These are phyloP conservation scores for Clitarchus hookeri DNA, from an alignment of 2,888 invertebrate genomes.

Conservation along the genomic window DNA sequence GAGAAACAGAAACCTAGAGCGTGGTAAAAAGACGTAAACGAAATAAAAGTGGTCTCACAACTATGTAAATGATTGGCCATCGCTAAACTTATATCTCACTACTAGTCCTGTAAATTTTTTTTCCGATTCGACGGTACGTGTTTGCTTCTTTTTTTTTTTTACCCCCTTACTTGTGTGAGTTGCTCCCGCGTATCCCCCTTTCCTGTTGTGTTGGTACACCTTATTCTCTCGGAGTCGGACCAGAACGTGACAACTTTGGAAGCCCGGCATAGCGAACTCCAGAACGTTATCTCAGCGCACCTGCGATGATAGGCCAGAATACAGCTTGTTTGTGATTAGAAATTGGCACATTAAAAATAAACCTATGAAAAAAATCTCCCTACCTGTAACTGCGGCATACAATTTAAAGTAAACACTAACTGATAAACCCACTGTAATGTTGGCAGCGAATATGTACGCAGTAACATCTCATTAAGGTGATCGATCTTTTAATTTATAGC, in stretches of 20 bases:
- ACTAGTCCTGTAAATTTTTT: not conserved
- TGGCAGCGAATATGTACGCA: too few relatives aligned
- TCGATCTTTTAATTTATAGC: too few relatives aligned
- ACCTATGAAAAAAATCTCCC: too few relatives aligned
- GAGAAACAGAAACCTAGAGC: not conserved
- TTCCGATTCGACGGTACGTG: not conserved
- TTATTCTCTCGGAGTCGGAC: not conserved
- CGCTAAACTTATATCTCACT: constrained; percentile 20
- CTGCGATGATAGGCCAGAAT: too few relatives aligned
- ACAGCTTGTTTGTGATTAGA: too few relatives aligned
- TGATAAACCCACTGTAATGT: too few relatives aligned
- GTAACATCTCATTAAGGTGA: too few relatives aligned
- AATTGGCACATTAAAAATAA: too few relatives aligned
- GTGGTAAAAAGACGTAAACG: not conserved
- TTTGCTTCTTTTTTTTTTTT: not conserved
- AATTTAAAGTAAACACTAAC: too few relatives aligned
- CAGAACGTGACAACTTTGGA: not conserved
- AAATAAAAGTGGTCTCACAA: constrained; percentile 17
- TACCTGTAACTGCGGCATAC: too few relatives aligned
- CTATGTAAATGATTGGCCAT: constrained; percentile 21
- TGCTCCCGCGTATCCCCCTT: not conserved
- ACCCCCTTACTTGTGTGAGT: not conserved
- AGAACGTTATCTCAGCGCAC: too few relatives aligned
- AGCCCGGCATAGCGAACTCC: too few relatives aligned
- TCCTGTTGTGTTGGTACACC: not conserved